Base-by-base conservation (phyloP, 1,140 invertebrate species). In the Tetragnatha versicolor region DNA sequence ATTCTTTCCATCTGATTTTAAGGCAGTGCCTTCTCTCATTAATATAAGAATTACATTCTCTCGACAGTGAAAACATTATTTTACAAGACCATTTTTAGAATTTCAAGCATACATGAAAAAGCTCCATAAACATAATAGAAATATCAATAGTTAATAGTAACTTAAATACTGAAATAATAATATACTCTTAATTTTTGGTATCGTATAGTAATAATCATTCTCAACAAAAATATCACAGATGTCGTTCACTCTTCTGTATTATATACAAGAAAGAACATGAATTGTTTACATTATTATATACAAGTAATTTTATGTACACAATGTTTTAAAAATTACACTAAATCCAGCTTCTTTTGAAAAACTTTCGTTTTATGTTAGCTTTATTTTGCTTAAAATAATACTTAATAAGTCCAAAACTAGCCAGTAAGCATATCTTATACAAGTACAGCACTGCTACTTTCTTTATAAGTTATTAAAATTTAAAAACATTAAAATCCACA, bases 181-280 rank as follows among this genome's bases (percentile, higher is more conserved):
- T 60, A 58, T 33, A 75, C 27, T 20, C 29, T 45, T 10, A 6
- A n/a, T 77, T 76, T 77, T 77, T 77, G 73, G 73, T 77, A 53
- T 47, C n/a, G n/a, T 61, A 65, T 42, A 75, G 42, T 75, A 63
- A 37, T 65, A 53, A 27, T 77, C 20, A 42, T 49, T 49, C 39
- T 37, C 33, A 77, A 77, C 33, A 20, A 65, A 77, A 77, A 77
- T 77, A 77, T 77, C 73, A 77, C 73, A 77, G 73, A 31, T 66
- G 47, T 65, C 25, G 35, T 77, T 51, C 73, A 49, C 29, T 45
- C 73, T 77, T 66, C 61, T 29, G 25, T 20, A 49, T 65, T 42
- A 10, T 66, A 37, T 25, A 70, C 49, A 70, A 53, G 39, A 53
- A 37, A n/a, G 39, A 55, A 69, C 20, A 27, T 3, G 39, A 70